Conservation (phyloP, 2,797 vertebrate species). For the Eutrigla gurnardus region DNA sequence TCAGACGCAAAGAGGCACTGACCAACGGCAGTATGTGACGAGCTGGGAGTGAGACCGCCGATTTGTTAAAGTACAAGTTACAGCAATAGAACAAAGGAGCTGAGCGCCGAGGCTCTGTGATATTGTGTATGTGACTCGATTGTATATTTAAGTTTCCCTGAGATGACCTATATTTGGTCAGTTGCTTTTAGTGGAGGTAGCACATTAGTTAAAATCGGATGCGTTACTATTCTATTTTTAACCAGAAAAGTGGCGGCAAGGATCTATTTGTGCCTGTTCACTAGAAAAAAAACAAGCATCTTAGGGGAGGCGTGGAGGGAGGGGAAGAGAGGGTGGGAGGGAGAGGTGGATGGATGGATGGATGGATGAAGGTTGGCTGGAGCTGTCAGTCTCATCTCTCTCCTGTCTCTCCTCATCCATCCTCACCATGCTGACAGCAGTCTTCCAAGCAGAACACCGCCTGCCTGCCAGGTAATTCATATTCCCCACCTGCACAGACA, state of each 20-base stretch:
- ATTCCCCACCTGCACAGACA: slow-evolving; percentile 80
- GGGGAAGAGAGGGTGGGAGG: slow-evolving; percentile 26
- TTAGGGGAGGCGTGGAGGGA: slow-evolving; percentile 43
- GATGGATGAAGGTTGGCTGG: slow-evolving; percentile 74
- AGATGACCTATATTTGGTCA: slow-evolving; percentile 3
- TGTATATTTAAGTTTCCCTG: background rate
- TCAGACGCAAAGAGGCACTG: too few relatives aligned
- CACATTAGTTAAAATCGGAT: background rate
- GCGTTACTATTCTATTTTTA: slow-evolving; percentile 34
- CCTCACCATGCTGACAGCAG: slow-evolving; percentile 80
- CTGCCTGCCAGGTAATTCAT: slow-evolving; percentile 84
- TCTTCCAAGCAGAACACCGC: slow-evolving; percentile 83
- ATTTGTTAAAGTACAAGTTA: background rate
- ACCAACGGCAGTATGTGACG: too few relatives aligned
- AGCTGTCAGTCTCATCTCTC: slow-evolving; percentile 81
- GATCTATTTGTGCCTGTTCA: slow-evolving; percentile 38
- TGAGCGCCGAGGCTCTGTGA: background rate
- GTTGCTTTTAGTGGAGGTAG: background rate
- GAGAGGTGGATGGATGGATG: slow-evolving; percentile 34
- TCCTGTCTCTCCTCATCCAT: slow-evolving; percentile 83
- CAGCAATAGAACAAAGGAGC: background rate
- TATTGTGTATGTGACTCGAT: background rate
- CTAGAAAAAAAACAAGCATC: slow-evolving; percentile 51
- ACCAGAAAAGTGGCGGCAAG: slow-evolving; percentile 30
- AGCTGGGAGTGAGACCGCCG: too few relatives aligned